Evolutionary conservation across 2,797 vertebrate genomes (phyloP).

Genomic region (Notoglanidium macrostoma): DNA sequence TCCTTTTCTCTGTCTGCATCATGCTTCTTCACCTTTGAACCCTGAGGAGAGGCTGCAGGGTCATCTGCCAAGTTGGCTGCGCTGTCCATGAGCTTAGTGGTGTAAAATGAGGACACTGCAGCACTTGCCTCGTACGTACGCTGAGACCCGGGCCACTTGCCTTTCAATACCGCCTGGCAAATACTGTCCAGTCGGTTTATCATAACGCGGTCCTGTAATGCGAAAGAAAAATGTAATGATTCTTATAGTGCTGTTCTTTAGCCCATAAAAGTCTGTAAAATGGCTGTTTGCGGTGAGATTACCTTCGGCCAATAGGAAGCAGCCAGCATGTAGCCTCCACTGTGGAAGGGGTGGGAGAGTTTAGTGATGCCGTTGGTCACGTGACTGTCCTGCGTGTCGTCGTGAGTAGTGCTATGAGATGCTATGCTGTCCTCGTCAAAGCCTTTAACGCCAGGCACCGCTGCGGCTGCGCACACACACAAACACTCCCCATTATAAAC

Average conservation of each 20-base stretch:
- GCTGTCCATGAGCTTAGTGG: slow-evolving; percentile 94
- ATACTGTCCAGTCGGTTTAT: slow-evolving; percentile 98
- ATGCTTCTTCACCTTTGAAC: slow-evolving; percentile 99
- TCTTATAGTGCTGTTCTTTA: background rate
- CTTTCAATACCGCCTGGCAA: slow-evolving; percentile 96
- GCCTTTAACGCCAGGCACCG: slow-evolving; percentile 82
- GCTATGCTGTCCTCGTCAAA: slow-evolving; percentile 97
- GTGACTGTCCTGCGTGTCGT: slow-evolving; percentile 91
- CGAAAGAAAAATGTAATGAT: background rate
- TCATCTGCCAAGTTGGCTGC: slow-evolving; percentile 85
- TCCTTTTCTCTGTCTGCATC: slow-evolving; percentile 99
- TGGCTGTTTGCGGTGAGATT: slow-evolving; percentile 48
- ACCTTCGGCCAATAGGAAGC: slow-evolving; percentile 99
- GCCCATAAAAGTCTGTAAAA: background rate
- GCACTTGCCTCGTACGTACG: slow-evolving; percentile 87
- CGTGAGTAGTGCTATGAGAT: slow-evolving; percentile 89
- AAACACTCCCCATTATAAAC: slow-evolving; percentile 12
- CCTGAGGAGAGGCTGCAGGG: slow-evolving; percentile 88
- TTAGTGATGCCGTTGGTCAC: slow-evolving; percentile 85
- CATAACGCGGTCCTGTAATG: slow-evolving; percentile 91
- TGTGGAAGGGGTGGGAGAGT: slow-evolving; percentile 83
- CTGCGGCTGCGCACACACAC: slow-evolving; percentile 72
- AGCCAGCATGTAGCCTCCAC: slow-evolving; percentile 92
- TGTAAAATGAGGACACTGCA: slow-evolving; percentile 95
- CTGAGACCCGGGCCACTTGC: slow-evolving; percentile 92